phyloP scores from a whole-genome alignment of 2,797 vertebrate species.

The Somateria mollissima region DNA sequence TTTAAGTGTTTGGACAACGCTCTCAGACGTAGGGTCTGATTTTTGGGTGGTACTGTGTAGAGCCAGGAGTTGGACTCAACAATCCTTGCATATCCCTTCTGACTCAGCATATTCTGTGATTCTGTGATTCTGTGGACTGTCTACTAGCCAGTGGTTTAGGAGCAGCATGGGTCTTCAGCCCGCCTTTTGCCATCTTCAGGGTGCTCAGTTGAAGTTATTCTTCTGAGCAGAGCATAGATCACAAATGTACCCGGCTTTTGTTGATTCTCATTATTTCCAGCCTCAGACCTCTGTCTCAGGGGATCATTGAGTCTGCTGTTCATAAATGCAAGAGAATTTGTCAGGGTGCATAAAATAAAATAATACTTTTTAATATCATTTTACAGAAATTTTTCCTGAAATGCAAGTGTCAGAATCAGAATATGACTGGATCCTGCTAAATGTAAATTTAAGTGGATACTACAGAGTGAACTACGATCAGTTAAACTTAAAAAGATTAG shows the following conservation, averaged over 20 bases:
- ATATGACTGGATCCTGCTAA: conserved; percentile 81
- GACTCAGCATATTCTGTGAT: too few relatives aligned
- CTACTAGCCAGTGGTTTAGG: background rate
- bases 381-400: conserved; percentile 78
- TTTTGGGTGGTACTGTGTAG: too few relatives aligned
- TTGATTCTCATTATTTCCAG: background rate
- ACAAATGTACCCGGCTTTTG: background rate
- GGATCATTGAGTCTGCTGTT: background rate
- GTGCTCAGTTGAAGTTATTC: background rate
- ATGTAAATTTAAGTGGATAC: conserved; percentile 80
- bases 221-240: background rate
- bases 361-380: background rate
- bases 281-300: background rate
- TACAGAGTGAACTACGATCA: conserved; percentile 82
- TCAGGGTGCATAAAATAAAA: background rate
- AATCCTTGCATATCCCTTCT: too few relatives aligned
- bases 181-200: background rate
- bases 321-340: background rate
- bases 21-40: too few relatives aligned
- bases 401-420: conserved; percentile 75
- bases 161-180: background rate
- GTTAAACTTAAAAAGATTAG: conserved; percentile 77
- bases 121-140: background rate
- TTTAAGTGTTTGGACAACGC: too few relatives aligned
- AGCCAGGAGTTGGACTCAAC: too few relatives aligned